These are phyloP conservation scores for Caenorhabditis plicata DNA, from an alignment of 2,888 invertebrate genomes.

Conservation along the genomic window DNA sequence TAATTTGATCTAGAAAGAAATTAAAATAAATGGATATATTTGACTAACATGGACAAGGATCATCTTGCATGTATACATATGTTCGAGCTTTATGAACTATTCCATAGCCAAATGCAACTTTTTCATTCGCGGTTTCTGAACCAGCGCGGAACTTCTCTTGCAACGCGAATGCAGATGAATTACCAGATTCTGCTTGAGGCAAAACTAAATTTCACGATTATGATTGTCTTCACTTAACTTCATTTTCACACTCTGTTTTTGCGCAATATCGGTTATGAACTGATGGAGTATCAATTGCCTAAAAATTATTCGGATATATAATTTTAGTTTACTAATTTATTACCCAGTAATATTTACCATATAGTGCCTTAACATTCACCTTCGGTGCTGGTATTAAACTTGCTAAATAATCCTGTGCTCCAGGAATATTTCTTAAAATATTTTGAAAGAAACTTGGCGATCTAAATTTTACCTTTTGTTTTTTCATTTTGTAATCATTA, in stretches of 20 bases:
- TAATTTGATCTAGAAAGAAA: constrained; percentile 38
- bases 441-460: constrained; percentile 56
- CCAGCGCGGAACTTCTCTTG: constrained; percentile 44
- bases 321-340: constrained; percentile 3
- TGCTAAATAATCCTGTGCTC: constrained; percentile 52
- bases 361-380: constrained; percentile 39
- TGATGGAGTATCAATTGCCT: constrained; percentile 54
- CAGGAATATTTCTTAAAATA: constrained; percentile 52
- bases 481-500: neutral
- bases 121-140: constrained; percentile 38
- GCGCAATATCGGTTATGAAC: constrained; percentile 50
- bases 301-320: constrained; percentile 4
- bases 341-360: constrained; percentile 55
- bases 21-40: neutral
- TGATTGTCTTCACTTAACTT: no score
- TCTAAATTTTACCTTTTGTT: constrained; percentile 16
- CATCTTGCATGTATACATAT: constrained; percentile 52
- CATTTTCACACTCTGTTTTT: constrained; percentile 44
- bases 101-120: constrained; percentile 47
- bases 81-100: constrained; percentile 41
- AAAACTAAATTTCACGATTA: no score
- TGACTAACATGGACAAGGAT: constrained; percentile 49
- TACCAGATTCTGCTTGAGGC: constrained; percentile 40
- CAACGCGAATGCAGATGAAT: constrained; percentile 40
- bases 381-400: constrained; percentile 46